Base-by-base conservation (phyloP, 2,888 invertebrate species). In the Conops quadrifasciatus region DNA sequence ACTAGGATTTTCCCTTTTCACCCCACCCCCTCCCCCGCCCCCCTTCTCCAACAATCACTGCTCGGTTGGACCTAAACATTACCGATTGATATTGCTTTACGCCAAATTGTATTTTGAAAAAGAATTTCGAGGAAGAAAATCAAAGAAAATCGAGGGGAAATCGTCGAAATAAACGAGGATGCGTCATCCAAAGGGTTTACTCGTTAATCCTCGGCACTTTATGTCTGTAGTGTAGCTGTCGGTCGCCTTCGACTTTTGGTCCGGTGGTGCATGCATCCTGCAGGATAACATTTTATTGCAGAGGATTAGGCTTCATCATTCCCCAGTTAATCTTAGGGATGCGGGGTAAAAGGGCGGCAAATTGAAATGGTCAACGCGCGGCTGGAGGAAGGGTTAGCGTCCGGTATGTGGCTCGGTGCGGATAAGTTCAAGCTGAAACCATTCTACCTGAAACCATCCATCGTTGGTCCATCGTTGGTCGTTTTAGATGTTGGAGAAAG, bases 261-360 rank as follows among this genome's bases (percentile, higher is more conserved):
- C 16, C 21, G 5, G 21, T 63, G 21, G 7, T 62, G 30, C 45
- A 19, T 15, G 60, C n/a, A 62, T 30, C 19, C n/a, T 26, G 58
- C 58, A 24, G 58, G 67, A 67, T 58, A 67, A 58, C 36, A 64
- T 68, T 72, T 73, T 73, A 73, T 73, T 73, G 68, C 64, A 56
- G 60, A 36, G 73, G 73, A 73, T 73, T 71, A 71, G 56, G 21
- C 49, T 36, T 49, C 51, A 36, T 63, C 45, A 65, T 65, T 53
- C 58, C 56, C 45, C 30, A 68, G 60, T 43, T 19, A 60, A 59
- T 36, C 49, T 3, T 36, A 28, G 15, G 21, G 51, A 56, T 28
- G n/a, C 2, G 43, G 2, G 11, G 53, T 53, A 36, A 19, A 19
- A 2, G 19, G 19, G 13, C n/a, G 49, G 21, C 28, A 13, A 13